Base-by-base conservation (phyloP, 2,888 invertebrate genomes). In the Chironomus riparius region DNA sequence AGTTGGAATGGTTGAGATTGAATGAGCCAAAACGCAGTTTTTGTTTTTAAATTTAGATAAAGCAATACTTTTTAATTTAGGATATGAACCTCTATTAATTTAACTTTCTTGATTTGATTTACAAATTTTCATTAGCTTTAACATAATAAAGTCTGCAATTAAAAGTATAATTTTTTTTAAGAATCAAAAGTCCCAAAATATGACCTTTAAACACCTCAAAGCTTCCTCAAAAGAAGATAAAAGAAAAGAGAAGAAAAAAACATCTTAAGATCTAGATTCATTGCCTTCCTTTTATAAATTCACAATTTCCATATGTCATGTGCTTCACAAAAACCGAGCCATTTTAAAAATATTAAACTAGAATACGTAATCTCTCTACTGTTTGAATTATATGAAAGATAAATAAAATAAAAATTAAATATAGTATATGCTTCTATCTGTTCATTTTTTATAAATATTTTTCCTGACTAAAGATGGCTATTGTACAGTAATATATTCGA, bases 231-330 rank as follows among this genome's bases (percentile, higher is more conserved):
- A 21, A 62, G 10, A 62, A 12, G 22, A 22, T 21, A 65, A 13
- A 22, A 24, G 65, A 22, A n/a, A 65, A n/a, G 21, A 65, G 10
- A 65, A 3, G 65, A 21, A 65, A 38, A n/a, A 24, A 65, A 21
- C 13, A 13, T 24, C 18, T 22, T 22, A 12, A 62, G 65, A 21
- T 65, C 22, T n/a, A 65, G 65, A 65, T 65, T 65, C 65, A 65
- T 65, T 13, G 24, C 22, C 21, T 65, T n/a, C 24, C 65, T 65
- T 65, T 65, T 65, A 65, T 24, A 24, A 65, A 21, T 24, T 65
- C 24, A 22, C 65, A 65, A 65, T 65, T 65, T 65, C 65, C 65
- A 65, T 65, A 65, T 65, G 65, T 65, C 65, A 65, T 65, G 18
- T 15, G 15, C 15, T 56, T 18, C 18, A n/a, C 56, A 7, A 56